These are phyloP conservation scores for Carduelis carduelis DNA, from an alignment of 2,797 vertebrate species.

Conservation along the genomic window DNA sequence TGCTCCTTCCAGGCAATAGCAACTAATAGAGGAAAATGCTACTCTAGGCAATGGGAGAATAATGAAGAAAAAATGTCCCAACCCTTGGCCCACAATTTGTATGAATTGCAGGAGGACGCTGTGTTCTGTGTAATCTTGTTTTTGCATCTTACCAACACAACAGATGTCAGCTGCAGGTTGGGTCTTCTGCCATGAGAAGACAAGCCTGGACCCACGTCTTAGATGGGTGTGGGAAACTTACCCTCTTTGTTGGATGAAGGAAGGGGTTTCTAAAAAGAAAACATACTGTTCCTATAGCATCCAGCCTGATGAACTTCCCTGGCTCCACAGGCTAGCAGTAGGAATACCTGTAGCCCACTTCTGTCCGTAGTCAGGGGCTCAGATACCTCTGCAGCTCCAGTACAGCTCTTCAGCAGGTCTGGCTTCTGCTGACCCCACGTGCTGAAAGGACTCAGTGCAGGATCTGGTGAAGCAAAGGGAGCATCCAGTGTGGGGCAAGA, in stretches of 20 bases:
- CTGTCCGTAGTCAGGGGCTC: neutral
- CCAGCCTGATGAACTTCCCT: neutral
- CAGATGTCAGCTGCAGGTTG: slow-evolving; percentile 26
- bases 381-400: neutral
- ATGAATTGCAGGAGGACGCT: neutral
- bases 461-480: neutral
- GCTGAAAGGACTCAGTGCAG: neutral
- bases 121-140: slow-evolving; percentile 27
- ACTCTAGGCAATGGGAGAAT: slow-evolving; percentile 21
- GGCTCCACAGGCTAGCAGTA: neutral
- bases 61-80: slow-evolving; percentile 62
- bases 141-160: slow-evolving; percentile 26
- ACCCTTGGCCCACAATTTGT: neutral
- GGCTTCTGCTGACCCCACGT: accelerated
- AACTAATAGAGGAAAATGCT: slow-evolving; percentile 40
- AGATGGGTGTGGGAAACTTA: neutral
- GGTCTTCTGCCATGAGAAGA: neutral
- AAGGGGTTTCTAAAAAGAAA: neutral
- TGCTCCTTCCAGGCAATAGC: slow-evolving; percentile 47
- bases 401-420: neutral
- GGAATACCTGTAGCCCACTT: neutral
- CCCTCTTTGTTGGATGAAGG: neutral
- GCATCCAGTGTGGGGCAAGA: neutral
- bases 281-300: neutral
- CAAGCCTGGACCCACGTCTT: neutral